These are phyloP conservation scores for Metalampra italica DNA, from an alignment of 2,888 invertebrate species.

Conservation along the genomic window DNA sequence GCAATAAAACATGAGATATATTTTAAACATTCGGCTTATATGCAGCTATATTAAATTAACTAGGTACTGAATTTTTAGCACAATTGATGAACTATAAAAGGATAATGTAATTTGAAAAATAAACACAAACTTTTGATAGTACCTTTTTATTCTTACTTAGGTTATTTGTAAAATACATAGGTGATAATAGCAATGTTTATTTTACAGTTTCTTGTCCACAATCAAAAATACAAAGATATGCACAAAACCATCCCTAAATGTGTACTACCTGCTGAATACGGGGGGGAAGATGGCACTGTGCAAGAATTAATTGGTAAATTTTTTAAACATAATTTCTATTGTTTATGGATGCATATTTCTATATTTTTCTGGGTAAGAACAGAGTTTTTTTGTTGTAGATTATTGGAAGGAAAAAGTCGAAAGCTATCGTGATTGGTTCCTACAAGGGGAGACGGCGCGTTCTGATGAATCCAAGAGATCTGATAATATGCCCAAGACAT, in stretches of 20 bases:
- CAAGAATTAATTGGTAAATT: slow-evolving; percentile 66
- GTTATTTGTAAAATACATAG: no score
- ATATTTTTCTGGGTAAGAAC: not conserved
- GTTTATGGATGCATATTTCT: not conserved
- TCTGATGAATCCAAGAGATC: slow-evolving; percentile 74
- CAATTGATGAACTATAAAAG: no score
- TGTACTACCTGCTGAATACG: slow-evolving; percentile 76
- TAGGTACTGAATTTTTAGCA: no score
- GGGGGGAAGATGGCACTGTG: slow-evolving; percentile 71
- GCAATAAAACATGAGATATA: no score
- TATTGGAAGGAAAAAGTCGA: slow-evolving; percentile 65
- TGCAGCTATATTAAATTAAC: no score
- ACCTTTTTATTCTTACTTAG: no score
- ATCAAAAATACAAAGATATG: slow-evolving; percentile 60
- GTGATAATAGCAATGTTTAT: no score
- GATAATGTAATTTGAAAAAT: no score
- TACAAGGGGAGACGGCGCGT: slow-evolving; percentile 55
- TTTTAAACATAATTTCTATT: not conserved
- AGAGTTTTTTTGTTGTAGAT: slow-evolving; percentile 11
- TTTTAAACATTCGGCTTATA: no score
- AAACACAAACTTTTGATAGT: no score
- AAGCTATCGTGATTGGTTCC: slow-evolving; percentile 66
- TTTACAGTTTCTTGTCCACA: slow-evolving; percentile 73
- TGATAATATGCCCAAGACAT: slow-evolving; percentile 48
- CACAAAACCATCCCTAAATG: slow-evolving; percentile 68